Percentiles rank a stretch among this genome's conserved stretches.
phyloP scores from a whole-genome alignment of 2,113 vertebrate species.

The Carassius auratus region DNA sequence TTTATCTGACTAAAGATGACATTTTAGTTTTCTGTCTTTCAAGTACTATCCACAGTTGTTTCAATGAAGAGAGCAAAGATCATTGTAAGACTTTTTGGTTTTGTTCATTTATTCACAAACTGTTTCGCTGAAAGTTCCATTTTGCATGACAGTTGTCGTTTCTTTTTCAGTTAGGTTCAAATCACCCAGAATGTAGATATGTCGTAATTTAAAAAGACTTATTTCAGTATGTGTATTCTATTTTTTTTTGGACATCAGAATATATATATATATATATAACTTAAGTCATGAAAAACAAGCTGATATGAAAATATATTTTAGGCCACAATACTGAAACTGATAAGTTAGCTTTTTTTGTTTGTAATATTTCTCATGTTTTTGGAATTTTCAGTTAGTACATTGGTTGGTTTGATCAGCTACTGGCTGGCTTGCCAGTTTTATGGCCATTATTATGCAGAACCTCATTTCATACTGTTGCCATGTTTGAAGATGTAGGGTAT shows the following conservation, averaged over 20 bases:
- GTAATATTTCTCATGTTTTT: background rate
- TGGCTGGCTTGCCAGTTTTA: background rate
- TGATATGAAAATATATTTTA: too few species aligned
- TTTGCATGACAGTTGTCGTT: too few species aligned
- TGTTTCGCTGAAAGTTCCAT: background rate
- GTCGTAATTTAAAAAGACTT: too few species aligned
- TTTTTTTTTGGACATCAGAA: background rate
- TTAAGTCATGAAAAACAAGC: too few species aligned
- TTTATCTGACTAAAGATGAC: background rate
- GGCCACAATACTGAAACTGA: too few species aligned
- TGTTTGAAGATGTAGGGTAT: background rate
- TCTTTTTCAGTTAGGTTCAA: background rate
- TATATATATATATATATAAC: too few species aligned
- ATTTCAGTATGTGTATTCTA: background rate
- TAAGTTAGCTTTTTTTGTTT: background rate
- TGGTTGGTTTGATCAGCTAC: too few species aligned
- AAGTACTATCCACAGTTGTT: background rate
- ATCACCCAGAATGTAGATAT: background rate
- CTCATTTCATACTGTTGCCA: background rate
- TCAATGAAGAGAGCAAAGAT: background rate
- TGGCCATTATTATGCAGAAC: background rate
- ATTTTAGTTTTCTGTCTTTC: background rate
- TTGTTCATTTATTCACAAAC: background rate
- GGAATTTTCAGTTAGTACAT: background rate
- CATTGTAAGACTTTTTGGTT: background rate